Percentiles rank a stretch among this genome's conserved stretches.
These are phyloP conservation scores for Umimayanthus kanabou DNA, from an alignment of 92 coral and sea anemone genomes.

Conservation along the genomic window DNA sequence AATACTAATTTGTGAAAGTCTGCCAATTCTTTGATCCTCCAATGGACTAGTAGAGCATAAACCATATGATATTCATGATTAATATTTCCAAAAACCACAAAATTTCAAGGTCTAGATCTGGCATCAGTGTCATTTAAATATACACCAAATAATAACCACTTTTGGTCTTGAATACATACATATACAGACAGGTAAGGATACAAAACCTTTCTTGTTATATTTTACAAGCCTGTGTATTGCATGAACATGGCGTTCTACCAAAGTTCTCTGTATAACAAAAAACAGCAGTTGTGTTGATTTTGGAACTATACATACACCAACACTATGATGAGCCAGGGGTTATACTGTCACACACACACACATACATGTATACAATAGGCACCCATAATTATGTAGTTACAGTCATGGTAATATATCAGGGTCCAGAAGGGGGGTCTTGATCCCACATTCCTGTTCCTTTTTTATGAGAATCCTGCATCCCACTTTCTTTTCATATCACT, in stretches of 20 bases:
- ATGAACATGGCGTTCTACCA: conserved; percentile 92
- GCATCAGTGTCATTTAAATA: neutral
- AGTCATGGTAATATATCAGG: too few relatives aligned
- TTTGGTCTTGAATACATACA: too few relatives aligned
- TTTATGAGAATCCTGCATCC: too few relatives aligned
- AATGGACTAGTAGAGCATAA: too few relatives aligned
- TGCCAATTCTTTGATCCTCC: neutral
- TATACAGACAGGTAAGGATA: conserved; percentile 59
- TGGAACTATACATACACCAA: too few relatives aligned
- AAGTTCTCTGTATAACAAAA: conserved; percentile 59
- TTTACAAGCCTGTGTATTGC: conserved; percentile 81
- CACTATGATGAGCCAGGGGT: neutral
- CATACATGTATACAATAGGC: neutral
- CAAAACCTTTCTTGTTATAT: conserved; percentile 88
- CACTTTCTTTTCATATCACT: too few relatives aligned
- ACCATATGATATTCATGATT: too few relatives aligned
- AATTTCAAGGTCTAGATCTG: neutral
- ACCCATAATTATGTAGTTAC: neutral
- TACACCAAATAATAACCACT: neutral
- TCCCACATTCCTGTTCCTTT: too few relatives aligned
- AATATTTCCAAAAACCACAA: neutral
- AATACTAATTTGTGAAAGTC: too few relatives aligned
- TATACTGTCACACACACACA: neutral
- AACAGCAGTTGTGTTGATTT: neutral
- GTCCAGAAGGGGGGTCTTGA: too few relatives aligned